Base-by-base conservation (phyloP, 2,113 vertebrate species). In the Pollachius pollachius region DNA sequence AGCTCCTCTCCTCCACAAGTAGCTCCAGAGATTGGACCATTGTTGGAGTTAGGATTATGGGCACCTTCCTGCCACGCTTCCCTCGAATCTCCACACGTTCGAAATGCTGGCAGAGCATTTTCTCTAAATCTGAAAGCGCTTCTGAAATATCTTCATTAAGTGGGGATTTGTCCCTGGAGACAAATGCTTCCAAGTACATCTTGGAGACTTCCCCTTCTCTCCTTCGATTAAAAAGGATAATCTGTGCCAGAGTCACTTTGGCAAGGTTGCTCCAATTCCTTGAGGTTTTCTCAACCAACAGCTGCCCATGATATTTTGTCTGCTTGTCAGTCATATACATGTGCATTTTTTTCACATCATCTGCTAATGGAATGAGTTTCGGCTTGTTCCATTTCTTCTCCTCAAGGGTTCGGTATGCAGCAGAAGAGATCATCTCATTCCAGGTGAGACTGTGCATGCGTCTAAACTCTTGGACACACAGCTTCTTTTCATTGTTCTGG, bases 171-270 rank as follows among this genome's bases (percentile, higher is more conserved):
- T 64, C 27, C 25, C 25, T 64, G 62, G 62, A 30, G 23, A 30
- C 11, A 34, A n/a, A 64, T 16, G 21, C 23, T 34, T 34, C n/a
- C 34, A 64, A 34, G 1, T 5, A 15, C 62, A 64, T 64, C 27
- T 37, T 64, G 1, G 62, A 64, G 9, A 64, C 62, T 15, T 64
- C 62, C 1, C 62, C 62, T 21, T 25, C 61, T 30, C 61, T 62
- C 27, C 61, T 62, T 17, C 62, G 30, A n/a, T 64, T 64, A 12
- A 64, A 64, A n/a, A 64, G 62, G 3, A 64, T 64, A 9, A 64
- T 41, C 9, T 34, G 18, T 62, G 18, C 18, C 60, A 62, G 18
- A 19, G 12, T 25, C 12, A 62, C 18, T 62, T 62, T 62, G 11
- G 60, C 60, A 62, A 62, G 60, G 37, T 58, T 58, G 56, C 56